Conservation (phyloP, 2,113 vertebrate species). For the Urocitellus parryii region DNA sequence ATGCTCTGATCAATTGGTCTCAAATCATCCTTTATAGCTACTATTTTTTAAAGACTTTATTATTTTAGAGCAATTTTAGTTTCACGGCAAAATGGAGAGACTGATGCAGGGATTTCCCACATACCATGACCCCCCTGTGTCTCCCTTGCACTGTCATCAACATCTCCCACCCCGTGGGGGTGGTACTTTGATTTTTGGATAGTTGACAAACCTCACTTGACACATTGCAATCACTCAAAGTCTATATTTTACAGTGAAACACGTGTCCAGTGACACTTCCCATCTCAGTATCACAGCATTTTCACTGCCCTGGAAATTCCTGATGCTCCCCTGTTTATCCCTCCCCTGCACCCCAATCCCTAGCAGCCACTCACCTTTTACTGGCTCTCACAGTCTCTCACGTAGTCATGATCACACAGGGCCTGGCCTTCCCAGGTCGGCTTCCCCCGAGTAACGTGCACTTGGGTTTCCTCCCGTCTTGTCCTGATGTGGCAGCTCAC, state of each 20-base stretch:
- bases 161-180: too few species aligned
- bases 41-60: not conserved
- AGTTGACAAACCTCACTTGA: not conserved
- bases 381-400: not conserved
- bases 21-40: not conserved
- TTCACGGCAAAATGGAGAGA: not conserved
- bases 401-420: not conserved
- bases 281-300: not conserved
- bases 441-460: not conserved
- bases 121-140: not conserved
- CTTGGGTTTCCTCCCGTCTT: too few species aligned
- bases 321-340: not conserved
- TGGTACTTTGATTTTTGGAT: too few species aligned
- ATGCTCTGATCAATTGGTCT: not conserved
- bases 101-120: not conserved
- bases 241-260: not conserved
- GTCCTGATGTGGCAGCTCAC: not conserved
- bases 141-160: not conserved
- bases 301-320: not conserved
- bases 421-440: not conserved
- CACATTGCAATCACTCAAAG: accelerated
- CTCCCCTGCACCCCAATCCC: not conserved
- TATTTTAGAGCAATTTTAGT: not conserved
- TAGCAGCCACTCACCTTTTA: not conserved
- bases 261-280: not conserved